Conservation (phyloP, 2,113 vertebrate species). For the Rutilus rutilus region DNA sequence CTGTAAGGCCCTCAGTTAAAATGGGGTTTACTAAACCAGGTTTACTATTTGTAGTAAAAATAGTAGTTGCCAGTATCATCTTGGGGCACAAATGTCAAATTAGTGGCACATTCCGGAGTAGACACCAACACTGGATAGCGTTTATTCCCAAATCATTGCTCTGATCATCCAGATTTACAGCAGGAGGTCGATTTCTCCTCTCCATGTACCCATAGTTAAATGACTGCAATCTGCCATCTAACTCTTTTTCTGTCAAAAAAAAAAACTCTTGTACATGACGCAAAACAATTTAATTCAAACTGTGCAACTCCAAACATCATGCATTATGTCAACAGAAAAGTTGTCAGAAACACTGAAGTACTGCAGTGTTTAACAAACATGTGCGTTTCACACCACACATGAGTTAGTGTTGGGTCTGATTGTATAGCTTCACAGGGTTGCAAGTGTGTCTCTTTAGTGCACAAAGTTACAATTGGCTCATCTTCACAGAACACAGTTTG, state of each 20-base stretch:
- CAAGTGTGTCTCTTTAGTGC: constrained; percentile 30
- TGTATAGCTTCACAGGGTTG: constrained; percentile 37
- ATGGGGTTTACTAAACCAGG: neutral
- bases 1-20: constrained; percentile 29
- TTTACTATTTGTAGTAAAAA: constrained; percentile 18
- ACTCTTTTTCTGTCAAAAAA: neutral
- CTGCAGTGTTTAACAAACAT: constrained; percentile 53
- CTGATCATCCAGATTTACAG: constrained; percentile 5
- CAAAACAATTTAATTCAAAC: constrained; percentile 28
- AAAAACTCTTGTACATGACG: neutral
- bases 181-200: neutral
- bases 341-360: constrained; percentile 51
- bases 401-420: constrained; percentile 34
- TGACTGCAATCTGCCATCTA: neutral
- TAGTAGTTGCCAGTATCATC: constrained; percentile 27
- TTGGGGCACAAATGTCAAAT: constrained; percentile 43
- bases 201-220: constrained; percentile 14
- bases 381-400: constrained; percentile 48
- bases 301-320: constrained; percentile 50
- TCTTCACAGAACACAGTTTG: constrained; percentile 42
- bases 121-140: too few species aligned
- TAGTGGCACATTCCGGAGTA: neutral
- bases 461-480: constrained; percentile 26
- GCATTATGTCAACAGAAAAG: constrained; percentile 59
- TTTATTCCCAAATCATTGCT: constrained; percentile 36